phyloP scores from a whole-genome alignment of 2,888 invertebrate species.

The Drosophila fungiperda region DNA sequence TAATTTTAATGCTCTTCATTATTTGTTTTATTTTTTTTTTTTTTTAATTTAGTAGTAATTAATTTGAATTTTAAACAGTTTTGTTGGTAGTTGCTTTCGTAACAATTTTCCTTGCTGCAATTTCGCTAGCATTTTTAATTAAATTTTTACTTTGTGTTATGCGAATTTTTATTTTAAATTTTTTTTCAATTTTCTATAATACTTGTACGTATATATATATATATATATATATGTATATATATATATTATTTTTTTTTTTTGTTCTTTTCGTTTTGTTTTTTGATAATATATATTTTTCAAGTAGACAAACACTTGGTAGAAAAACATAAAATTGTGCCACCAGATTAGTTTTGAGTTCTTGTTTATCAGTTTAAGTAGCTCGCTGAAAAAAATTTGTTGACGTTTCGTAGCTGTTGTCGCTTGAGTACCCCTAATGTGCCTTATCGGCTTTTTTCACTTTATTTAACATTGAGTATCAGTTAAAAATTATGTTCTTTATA shows the following conservation, averaged over 20 bases:
- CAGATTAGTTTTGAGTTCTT: constrained; percentile 70
- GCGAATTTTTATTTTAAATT: constrained; percentile 4
- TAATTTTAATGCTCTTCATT: constrained; percentile 63
- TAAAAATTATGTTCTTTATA: constrained; percentile 44
- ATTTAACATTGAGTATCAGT: constrained; percentile 57
- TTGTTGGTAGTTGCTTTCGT: constrained; percentile 52
- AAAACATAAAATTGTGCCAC: constrained; percentile 79
- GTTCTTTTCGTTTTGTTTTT: constrained; percentile 4
- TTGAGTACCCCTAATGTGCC: constrained; percentile 72
- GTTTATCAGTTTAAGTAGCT: constrained; percentile 61
- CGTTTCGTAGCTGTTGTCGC: constrained; percentile 73
- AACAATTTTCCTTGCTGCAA: constrained; percentile 58
- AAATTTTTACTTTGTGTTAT: constrained; percentile 41
- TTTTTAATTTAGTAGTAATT: constrained; percentile 61
- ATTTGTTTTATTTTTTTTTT: constrained; percentile 36
- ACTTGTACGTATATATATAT: constrained; percentile 56
- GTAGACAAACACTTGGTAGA: constrained; percentile 78
- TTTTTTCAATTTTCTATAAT: constrained; percentile 55
- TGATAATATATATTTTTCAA: constrained; percentile 60
- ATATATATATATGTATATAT: constrained; percentile 42
- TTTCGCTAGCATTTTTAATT: constrained; percentile 33
- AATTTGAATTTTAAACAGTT: constrained; percentile 73
- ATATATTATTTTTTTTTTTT: constrained; percentile 40
- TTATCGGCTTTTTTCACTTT: constrained; percentile 48
- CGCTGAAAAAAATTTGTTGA: constrained; percentile 69